Evolutionary conservation across 2,888 invertebrate genomes (phyloP).

Genomic region (Heliconius hortense): DNA sequence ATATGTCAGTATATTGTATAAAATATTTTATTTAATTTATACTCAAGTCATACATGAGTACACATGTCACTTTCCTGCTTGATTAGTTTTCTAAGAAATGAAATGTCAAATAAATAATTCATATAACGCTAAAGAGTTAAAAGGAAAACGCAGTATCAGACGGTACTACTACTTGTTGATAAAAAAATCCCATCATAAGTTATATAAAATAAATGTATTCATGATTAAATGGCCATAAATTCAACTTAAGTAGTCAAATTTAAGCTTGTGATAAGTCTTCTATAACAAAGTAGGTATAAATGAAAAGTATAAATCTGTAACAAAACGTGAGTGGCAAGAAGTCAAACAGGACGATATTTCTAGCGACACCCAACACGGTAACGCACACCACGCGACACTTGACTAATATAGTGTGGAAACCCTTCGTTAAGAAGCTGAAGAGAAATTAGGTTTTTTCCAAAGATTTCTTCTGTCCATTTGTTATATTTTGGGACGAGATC

Average conservation of each 20-base stretch:
- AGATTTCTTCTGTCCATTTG: background rate
- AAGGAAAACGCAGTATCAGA: constrained; percentile 22
- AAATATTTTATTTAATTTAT: background rate
- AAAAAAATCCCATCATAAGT: constrained; percentile 34
- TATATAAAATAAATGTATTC: background rate
- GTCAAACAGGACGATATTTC: constrained; percentile 70
- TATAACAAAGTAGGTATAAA: background rate
- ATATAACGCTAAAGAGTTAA: constrained; percentile 24
- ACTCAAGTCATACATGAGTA: background rate
- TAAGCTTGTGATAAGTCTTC: background rate
- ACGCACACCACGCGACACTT: constrained; percentile 62
- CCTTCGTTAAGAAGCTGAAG: constrained; percentile 56
- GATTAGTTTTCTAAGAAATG: constrained; percentile 29
- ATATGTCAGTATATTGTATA: background rate
- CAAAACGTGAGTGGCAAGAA: constrained; percentile 47
- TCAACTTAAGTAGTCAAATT: constrained; percentile 7
- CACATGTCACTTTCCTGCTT: constrained; percentile 14
- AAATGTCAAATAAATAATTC: constrained; percentile 33
- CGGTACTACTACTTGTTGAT: constrained; percentile 27
- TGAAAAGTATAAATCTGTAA: constrained; percentile 6
- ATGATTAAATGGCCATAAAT: constrained; percentile 8
- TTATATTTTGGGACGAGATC: constrained; percentile 1
- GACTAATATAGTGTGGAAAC: constrained; percentile 71
- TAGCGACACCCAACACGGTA: constrained; percentile 67
- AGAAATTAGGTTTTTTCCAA: constrained; percentile 25